Percentiles rank a stretch among this genome's conserved stretches.
Evolutionary conservation across 2,888 invertebrate species (phyloP).

Genomic region (Dastarcus helophoroides): DNA sequence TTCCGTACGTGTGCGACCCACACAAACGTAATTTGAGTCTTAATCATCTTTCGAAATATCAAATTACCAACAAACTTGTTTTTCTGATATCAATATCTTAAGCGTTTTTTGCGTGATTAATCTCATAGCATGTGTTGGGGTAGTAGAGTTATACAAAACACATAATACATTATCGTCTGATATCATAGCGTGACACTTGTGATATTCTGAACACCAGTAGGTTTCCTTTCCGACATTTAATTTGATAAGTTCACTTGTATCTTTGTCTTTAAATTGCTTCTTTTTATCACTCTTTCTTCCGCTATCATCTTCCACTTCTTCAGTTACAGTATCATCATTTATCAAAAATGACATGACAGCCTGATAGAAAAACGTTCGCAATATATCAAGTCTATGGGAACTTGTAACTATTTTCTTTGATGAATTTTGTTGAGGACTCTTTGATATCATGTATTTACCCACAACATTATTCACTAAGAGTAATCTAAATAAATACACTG

Average conservation of each 20-base stretch:
- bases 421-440: slow-evolving; percentile 48
- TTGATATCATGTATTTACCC: slow-evolving; percentile 59
- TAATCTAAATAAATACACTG: slow-evolving; percentile 39
- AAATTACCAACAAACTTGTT: slow-evolving; percentile 56
- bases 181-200: slow-evolving; percentile 70
- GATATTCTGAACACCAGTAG: slow-evolving; percentile 77
- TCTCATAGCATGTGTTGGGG: slow-evolving; percentile 68
- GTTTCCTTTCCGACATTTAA: slow-evolving; percentile 45
- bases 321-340: slow-evolving; percentile 14
- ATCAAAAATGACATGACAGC: slow-evolving; percentile 44
- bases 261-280: slow-evolving; percentile 8
- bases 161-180: slow-evolving; percentile 57
- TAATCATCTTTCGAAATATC: slow-evolving; percentile 1
- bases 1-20: too few species aligned
- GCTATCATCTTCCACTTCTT: slow-evolving; percentile 12
- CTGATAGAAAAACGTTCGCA: slow-evolving; percentile 65
- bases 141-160: slow-evolving; percentile 57
- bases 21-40: too few species aligned
- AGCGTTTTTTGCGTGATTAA: slow-evolving; percentile 54
- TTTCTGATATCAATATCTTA: slow-evolving; percentile 51
- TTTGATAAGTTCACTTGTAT: slow-evolving; percentile 15
- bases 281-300: slow-evolving; percentile 5
- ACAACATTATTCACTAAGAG: slow-evolving; percentile 52
- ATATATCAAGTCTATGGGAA: slow-evolving; percentile 56
- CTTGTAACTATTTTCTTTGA: slow-evolving; percentile 50